Percentiles rank a stretch among this genome's conserved stretches.
These are phyloP conservation scores for Drosophila cardini DNA, from an alignment of 1,140 invertebrate genomes.

Conservation along the genomic window DNA sequence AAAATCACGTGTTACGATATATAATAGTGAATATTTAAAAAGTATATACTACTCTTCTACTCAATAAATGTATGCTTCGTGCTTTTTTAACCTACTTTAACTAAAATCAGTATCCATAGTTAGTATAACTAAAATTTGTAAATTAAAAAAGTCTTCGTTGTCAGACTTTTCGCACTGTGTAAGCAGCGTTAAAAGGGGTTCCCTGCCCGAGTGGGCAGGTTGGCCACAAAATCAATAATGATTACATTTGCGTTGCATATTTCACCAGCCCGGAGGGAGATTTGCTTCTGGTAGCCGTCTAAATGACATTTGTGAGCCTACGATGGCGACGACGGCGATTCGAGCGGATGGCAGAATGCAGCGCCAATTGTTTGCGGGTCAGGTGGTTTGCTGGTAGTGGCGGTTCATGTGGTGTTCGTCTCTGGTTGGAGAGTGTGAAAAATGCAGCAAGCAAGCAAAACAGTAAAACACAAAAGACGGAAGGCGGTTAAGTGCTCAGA, in stretches of 20 bases:
- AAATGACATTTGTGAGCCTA: conserved; percentile 71
- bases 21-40: no score
- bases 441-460: conserved; percentile 50
- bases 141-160: not conserved
- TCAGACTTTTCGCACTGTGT: conserved; percentile 34
- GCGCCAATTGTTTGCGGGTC: conserved; percentile 67
- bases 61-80: no score
- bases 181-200: conserved; percentile 13
- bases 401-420: conserved; percentile 10
- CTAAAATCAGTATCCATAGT: no score
- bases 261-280: conserved; percentile 62
- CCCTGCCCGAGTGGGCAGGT: conserved; percentile 44
- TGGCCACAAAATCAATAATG: conserved; percentile 82
- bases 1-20: no score
- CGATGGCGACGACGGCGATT: conserved; percentile 10
- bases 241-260: conserved; percentile 82
- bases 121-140: not conserved
- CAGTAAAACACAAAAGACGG: conserved; percentile 53
- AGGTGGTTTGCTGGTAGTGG: conserved; percentile 53
- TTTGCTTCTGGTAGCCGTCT: conserved; percentile 39
- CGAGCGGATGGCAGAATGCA: conserved; percentile 21
- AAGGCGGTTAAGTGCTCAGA: conserved; percentile 77
- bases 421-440: conserved; percentile 62
- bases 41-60: not conserved
- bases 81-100: no score